Base-by-base conservation (phyloP, 2,113 vertebrate genomes). In the Myiagra hebetior region DNA sequence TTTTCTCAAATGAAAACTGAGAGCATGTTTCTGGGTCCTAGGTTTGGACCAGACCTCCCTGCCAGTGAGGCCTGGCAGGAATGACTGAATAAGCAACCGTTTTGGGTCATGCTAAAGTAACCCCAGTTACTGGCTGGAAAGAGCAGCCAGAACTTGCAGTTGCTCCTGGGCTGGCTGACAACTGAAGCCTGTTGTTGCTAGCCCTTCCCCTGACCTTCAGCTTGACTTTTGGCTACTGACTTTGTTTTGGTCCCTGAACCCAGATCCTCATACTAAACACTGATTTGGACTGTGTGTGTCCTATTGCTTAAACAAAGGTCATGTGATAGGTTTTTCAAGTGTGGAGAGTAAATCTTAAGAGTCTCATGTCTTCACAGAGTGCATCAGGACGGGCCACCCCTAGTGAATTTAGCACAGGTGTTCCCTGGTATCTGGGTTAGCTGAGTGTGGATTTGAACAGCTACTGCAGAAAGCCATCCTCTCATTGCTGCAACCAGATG, bases 11-110 rank as follows among this genome's bases (percentile, higher is more conserved):
- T 68, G 80, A 91, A 95, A 93, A 65, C 62, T 57, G 70, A 96
- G 88, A 31, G 50, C 80, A 37, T 93, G 89, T 89, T 86, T 96
- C 92, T 95, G 94, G 76, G 83, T 91, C 89, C 96, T 95, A 93
- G 93, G 68, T 72, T 95, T 92, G 96, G 95, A 93, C 60, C 76
- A 93, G 95, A 95, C 86, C 83, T 96, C 92, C 92, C 91, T 95
- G 95, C 83, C 96, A 95, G 83, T 46, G 90, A 95, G 95, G 90
- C 85, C 96, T 95, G 94, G 92, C 92, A 92, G 72, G 92, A 92
- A 86, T 47, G 80, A 93, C 68, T 92, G 86, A 92, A 95, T 86
- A 93, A 97, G 94, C 91, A 93, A 89, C 68, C 6, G 1, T 79
- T 91, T 86, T 87, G 76, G 95, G 91, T 92, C 91, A 84, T 41